Evolutionary conservation across 2,888 invertebrate species (phyloP).

Genomic region (Podotricha telesiphe): DNA sequence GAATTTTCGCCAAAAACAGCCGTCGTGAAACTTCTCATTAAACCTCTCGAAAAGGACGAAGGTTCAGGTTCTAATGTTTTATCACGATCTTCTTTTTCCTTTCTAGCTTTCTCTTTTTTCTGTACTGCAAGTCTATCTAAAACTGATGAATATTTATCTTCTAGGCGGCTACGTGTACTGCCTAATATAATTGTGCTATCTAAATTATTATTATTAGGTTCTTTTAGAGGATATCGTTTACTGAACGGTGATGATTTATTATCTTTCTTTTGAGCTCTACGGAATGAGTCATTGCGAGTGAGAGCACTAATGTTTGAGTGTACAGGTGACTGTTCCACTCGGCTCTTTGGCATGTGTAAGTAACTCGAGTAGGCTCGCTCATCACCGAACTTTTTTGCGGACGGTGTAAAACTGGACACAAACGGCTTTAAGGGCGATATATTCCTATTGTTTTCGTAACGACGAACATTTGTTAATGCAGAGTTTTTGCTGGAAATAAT

Average conservation of each 20-base stretch:
- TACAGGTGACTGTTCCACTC: conserved; percentile 72
- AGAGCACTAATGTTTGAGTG: conserved; percentile 69
- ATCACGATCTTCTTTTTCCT: conserved; percentile 85
- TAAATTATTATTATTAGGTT: conserved; percentile 77
- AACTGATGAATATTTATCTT: conserved; percentile 91
- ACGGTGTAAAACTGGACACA: conserved; percentile 57
- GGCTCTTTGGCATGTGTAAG: conserved; percentile 67
- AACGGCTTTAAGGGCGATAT: conserved; percentile 72
- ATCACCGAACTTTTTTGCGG: conserved; percentile 68
- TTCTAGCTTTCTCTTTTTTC: conserved; percentile 80
- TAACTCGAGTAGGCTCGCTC: conserved; percentile 73
- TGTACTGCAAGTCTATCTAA: conserved; percentile 87
- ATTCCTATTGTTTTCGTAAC: conserved; percentile 74
- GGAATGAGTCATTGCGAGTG: conserved; percentile 77
- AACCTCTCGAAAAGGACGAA: conserved; percentile 64
- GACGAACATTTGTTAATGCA: conserved; percentile 66
- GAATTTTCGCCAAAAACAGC: conserved; percentile 88
- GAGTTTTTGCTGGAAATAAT: conserved; percentile 66
- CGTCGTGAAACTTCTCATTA: conserved; percentile 89
- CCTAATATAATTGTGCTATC: conserved; percentile 73
- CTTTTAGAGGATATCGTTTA: conserved; percentile 75
- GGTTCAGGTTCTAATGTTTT: conserved; percentile 87
- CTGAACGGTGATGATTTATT: conserved; percentile 74
- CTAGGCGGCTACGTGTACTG: conserved; percentile 86
- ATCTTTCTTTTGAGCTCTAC: conserved; percentile 74